These are phyloP conservation scores for Ciona savignyi DNA, from an alignment of 23 tunicate genomes.

Conservation along the genomic window DNA sequence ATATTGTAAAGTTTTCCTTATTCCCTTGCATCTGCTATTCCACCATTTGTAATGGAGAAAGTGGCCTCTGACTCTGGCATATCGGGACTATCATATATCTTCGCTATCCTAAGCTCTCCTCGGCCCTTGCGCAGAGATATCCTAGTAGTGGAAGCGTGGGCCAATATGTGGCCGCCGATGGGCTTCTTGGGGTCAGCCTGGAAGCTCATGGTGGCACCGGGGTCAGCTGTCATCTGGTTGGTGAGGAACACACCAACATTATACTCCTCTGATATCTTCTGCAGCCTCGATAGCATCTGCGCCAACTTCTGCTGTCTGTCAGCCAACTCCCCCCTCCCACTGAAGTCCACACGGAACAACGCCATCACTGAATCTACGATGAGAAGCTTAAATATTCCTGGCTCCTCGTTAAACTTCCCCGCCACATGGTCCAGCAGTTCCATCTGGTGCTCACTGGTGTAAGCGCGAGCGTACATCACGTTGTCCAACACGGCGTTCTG, in stretches of 20 bases:
- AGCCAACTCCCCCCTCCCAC: constrained; percentile 92
- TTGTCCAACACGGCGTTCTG: constrained; percentile 85
- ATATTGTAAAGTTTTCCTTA: too few species aligned
- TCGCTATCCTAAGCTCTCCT: constrained; percentile 82
- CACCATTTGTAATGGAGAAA: constrained; percentile 83
- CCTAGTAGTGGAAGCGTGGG: constrained; percentile 93
- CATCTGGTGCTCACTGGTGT: constrained; percentile 97
- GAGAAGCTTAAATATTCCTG: constrained; percentile 86
- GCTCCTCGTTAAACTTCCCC: constrained; percentile 87
- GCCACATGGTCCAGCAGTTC: constrained; percentile 92
- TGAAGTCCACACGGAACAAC: constrained; percentile 87
- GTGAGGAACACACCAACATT: constrained; percentile 95
- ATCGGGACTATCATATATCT: constrained; percentile 93
- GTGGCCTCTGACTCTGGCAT: constrained; percentile 98
- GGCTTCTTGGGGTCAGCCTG: constrained; percentile 97
- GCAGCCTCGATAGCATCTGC: constrained; percentile 81
- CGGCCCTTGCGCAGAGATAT: constrained; percentile 85
- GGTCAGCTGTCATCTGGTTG: constrained; percentile 98
- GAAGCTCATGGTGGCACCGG: constrained; percentile 89
- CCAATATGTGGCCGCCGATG: constrained; percentile 89
- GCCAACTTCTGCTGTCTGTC: constrained; percentile 94
- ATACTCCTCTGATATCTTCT: constrained; percentile 91
- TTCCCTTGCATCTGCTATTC: constrained; percentile 84
- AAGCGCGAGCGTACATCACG: constrained; percentile 92
- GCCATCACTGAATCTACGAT: constrained; percentile 95